phyloP scores from a whole-genome alignment of 2,888 invertebrate species.

The Therioaphis trifolii region DNA sequence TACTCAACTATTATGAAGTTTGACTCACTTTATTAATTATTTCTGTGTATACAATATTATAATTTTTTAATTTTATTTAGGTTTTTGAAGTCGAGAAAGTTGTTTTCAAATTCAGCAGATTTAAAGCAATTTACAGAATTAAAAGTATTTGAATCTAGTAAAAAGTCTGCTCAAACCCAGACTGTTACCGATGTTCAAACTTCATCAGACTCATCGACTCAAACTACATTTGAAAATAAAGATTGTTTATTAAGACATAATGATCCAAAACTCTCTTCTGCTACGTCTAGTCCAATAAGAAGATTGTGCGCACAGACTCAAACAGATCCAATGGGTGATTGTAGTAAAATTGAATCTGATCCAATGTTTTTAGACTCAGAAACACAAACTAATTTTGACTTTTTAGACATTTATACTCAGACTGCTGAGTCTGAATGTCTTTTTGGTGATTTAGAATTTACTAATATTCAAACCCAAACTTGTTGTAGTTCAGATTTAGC shows the following conservation, averaged over 20 bases:
- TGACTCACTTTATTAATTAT: not conserved
- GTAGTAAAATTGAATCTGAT: slow-evolving; percentile 45
- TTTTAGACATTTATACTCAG: slow-evolving; percentile 63
- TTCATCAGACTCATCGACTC: slow-evolving; percentile 55
- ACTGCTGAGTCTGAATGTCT: slow-evolving; percentile 63
- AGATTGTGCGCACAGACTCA: slow-evolving; percentile 61
- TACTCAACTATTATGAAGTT: slow-evolving; percentile 56
- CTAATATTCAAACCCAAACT: slow-evolving; percentile 64
- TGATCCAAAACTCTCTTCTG: slow-evolving; percentile 57
- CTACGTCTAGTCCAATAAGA: slow-evolving; percentile 58
- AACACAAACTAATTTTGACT: slow-evolving; percentile 63
- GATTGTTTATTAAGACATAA: slow-evolving; percentile 45
- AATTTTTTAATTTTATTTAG: slow-evolving; percentile 6
- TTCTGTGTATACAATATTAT: no score
- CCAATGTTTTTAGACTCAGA: slow-evolving; percentile 63
- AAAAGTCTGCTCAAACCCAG: slow-evolving; percentile 49
- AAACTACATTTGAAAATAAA: slow-evolving; percentile 57
- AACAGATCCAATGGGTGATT: slow-evolving; percentile 46
- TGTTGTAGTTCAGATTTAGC: slow-evolving; percentile 50
- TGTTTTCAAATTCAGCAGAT: slow-evolving; percentile 12
- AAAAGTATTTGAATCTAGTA: slow-evolving; percentile 16
- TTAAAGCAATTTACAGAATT: not conserved
- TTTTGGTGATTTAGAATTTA: slow-evolving; percentile 64
- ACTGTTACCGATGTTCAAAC: slow-evolving; percentile 47
- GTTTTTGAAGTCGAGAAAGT: slow-evolving; percentile 50